A percentile compares a stretch with the other conserved stretches of the same genome.
These are phyloP conservation scores for Lymantria monacha DNA, from an alignment of 2,888 invertebrate genomes.

Conservation along the genomic window DNA sequence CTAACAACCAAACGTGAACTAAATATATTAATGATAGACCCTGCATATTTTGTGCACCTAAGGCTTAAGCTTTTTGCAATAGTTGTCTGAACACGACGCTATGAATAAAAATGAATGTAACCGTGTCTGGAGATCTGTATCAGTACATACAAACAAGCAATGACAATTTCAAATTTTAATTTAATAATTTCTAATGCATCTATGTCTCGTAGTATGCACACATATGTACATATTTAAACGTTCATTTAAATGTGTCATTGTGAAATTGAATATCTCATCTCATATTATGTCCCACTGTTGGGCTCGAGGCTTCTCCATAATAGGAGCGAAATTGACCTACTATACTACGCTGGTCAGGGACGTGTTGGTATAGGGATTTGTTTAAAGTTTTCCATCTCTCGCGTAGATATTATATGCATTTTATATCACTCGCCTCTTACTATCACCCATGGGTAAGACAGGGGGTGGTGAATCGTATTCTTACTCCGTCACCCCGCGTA, in stretches of 20 bases:
- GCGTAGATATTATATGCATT: no score
- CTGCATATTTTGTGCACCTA: slow-evolving; percentile 44
- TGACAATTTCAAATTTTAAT: slow-evolving; percentile 41
- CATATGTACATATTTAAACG: slow-evolving; percentile 14
- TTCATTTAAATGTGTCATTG: slow-evolving; percentile 20
- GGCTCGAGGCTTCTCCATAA: no score
- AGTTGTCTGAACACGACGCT: slow-evolving; percentile 39
- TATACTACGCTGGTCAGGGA: no score
- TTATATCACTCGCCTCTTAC: no score
- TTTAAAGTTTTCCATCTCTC: no score
- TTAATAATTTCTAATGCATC: slow-evolving; percentile 35
- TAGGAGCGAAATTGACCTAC: no score
- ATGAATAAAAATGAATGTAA: slow-evolving; percentile 56
- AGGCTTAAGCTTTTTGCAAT: slow-evolving; percentile 45
- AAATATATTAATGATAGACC: slow-evolving; percentile 55
- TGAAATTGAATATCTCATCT: slow-evolving; percentile 26
- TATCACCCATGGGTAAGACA: no score
- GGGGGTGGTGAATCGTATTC: no score
- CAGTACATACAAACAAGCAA: slow-evolving; percentile 39
- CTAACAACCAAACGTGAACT: slow-evolving; percentile 51
- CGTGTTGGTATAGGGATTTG: no score
- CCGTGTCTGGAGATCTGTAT: slow-evolving; percentile 55
- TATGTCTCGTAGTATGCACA: slow-evolving; percentile 11
- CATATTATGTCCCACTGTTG: no score
- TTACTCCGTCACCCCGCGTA: no score